Evolutionary conservation across 2,888 invertebrate genomes (phyloP).

Genomic region (Anagyrus pseudococci): DNA sequence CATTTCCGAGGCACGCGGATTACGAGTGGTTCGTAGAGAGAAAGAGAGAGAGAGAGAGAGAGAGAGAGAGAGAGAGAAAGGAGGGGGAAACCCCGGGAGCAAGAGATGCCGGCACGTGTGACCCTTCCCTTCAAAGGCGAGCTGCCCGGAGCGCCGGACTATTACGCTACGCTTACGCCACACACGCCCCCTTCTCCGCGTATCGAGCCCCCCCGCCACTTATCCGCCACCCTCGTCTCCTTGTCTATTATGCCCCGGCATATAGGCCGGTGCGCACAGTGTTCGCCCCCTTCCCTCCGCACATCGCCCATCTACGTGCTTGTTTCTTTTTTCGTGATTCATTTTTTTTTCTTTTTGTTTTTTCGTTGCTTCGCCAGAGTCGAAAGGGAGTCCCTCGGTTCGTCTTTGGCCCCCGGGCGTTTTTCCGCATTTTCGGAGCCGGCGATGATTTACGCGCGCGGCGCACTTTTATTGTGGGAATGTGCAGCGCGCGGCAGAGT

Average conservation of each 20-base stretch:
- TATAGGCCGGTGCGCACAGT: background rate
- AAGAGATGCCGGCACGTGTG: constrained; percentile 31
- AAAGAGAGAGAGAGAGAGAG: background rate
- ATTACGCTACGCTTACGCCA: constrained; percentile 10
- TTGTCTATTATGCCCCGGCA: too few species aligned
- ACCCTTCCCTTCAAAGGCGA: constrained; percentile 16
- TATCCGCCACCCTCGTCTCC: constrained; percentile 15
- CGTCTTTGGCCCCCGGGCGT: constrained; percentile 1
- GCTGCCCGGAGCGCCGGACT: background rate
- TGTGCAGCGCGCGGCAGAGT: background rate
- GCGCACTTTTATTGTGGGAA: constrained; percentile 32
- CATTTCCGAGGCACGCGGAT: background rate
- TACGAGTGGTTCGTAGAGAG: background rate
- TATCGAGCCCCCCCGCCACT: constrained; percentile 13
- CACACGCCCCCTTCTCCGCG: too few species aligned
- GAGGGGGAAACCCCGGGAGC: background rate
- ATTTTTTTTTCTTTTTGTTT: too few species aligned
- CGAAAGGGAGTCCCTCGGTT: too few species aligned
- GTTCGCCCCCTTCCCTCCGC: background rate
- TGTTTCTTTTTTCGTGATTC: constrained; percentile 12
- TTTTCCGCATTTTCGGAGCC: constrained; percentile 15
- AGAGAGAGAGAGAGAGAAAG: background rate
- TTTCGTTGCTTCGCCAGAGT: too few species aligned
- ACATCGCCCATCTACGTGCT: background rate
- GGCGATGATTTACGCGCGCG: constrained; percentile 16